Base-by-base conservation (phyloP, 1,140 invertebrate species). In the Drosophila kepulauana region DNA sequence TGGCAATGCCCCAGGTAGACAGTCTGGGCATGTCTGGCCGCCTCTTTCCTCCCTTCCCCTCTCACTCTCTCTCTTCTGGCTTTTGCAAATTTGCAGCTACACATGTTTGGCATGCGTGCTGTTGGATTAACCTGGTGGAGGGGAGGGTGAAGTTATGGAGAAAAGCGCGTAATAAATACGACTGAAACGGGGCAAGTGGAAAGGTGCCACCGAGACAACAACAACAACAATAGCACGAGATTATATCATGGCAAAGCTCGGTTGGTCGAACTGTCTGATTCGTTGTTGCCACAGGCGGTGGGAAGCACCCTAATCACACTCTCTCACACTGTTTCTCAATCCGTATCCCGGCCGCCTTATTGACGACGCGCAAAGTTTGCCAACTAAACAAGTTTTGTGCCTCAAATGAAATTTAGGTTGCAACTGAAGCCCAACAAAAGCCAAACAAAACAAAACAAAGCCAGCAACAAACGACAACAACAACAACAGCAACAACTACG, bases 351-450 rank as follows among this genome's bases (percentile, higher is more conserved):
- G 72, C 28, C 51, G 76, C 82, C 82, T 81, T 88, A 88, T 89
- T 89, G 85, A 89, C 84, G 85, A 89, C 85, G 78, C 84, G 84
- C 85, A 89, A 88, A 89, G 85, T 89, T 89, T 90, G 86, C 85
- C 86, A 90, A 90, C 85, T 90, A 89, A 88, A 88, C 84, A 88
- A 88, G 84, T 88, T 88, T 88, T 88, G 84, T 81, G 84, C 84
- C 84, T 88, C 85, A 89, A 89, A 90, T 89, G 85, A 89, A 89
- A 89, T 89, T 89, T 89, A 89, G 85, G 85, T 89, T 90, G 85
- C 86, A 89, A 90, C 86, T 75, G 85, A 89, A 89, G 85, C 85
- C 86, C 69, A 90, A 89, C 85, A 89, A 90, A 81, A 81, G 75
- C 85, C 57, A 88, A 84, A 89, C 78, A 89, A 85, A 86, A 84